Evolutionary conservation across 2,797 vertebrate genomes (phyloP).

Genomic region (Microchirus variegatus): DNA sequence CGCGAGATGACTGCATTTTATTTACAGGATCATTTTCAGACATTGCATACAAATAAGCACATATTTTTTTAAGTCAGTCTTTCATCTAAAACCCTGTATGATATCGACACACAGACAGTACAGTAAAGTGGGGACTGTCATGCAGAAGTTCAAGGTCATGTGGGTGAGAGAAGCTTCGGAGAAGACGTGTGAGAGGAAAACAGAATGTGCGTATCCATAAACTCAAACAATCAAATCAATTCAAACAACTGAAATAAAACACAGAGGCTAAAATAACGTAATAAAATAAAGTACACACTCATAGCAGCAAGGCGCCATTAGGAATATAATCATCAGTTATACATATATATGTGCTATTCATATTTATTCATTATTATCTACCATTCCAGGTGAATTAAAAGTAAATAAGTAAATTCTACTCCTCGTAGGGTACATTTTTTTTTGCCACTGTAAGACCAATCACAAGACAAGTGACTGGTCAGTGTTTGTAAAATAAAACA

Average conservation of each 20-base stretch:
- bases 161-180: conserved; percentile 42
- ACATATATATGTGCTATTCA: conserved; percentile 1
- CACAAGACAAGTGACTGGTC: too few relatives aligned
- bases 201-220: conserved; percentile 29
- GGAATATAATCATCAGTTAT: conserved; percentile 9
- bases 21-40: conserved; percentile 9
- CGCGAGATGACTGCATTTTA: conserved; percentile 31
- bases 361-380: conserved; percentile 4
- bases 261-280: conserved; percentile 39
- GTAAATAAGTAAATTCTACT: conserved; percentile 7
- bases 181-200: conserved; percentile 5
- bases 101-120: conserved; percentile 25
- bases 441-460: not conserved
- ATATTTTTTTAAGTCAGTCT: conserved; percentile 33
- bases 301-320: conserved; percentile 7
- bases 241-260: conserved; percentile 49
- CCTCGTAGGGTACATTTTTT: not conserved
- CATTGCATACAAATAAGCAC: conserved; percentile 33
- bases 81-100: conserved; percentile 24
- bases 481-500: conserved; percentile 29
- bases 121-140: conserved; percentile 27
- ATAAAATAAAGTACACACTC: conserved; percentile 6
- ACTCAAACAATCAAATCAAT: conserved; percentile 51
- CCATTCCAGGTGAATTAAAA: conserved; percentile 8
- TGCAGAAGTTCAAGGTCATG: conserved; percentile 43